Evolutionary conservation across 64 coral and sea anemone species (phyloP).

Genomic region (Montipora efflorescens): DNA sequence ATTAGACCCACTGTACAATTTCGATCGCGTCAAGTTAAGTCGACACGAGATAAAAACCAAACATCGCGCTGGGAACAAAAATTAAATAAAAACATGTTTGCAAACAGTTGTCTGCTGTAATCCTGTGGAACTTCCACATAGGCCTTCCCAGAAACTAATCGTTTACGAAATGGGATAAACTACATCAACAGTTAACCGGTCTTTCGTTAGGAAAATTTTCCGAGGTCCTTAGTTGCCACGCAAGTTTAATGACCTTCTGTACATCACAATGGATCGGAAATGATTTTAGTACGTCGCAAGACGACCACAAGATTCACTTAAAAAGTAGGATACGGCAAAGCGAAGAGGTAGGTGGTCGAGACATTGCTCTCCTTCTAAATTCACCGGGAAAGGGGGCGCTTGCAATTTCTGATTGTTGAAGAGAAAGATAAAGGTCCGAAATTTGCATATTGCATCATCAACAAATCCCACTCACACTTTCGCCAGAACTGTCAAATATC

Average conservation of each 20-base stretch:
- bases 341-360: not conserved
- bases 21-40: not conserved
- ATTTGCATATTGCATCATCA: slow-evolving; percentile 27
- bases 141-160: not conserved
- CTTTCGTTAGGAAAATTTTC: too few relatives aligned
- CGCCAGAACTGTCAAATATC: not conserved
- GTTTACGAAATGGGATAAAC: not conserved
- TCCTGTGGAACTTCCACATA: not conserved
- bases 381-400: not conserved
- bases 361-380: not conserved
- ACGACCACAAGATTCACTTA: too few relatives aligned
- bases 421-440: not conserved
- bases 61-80: not conserved
- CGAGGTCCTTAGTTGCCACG: too few relatives aligned
- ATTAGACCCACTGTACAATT: too few relatives aligned
- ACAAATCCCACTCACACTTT: not conserved
- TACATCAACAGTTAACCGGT: too few relatives aligned
- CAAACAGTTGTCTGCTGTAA: not conserved
- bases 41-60: not conserved
- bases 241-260: too few relatives aligned
- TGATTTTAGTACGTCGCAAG: too few relatives aligned
- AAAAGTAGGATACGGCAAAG: not conserved
- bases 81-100: not conserved
- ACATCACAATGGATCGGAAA: too few relatives aligned
- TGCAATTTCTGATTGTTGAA: too few relatives aligned